phyloP scores from a whole-genome alignment of 2,888 invertebrate genomes.

The Thymelicus sylvestris region DNA sequence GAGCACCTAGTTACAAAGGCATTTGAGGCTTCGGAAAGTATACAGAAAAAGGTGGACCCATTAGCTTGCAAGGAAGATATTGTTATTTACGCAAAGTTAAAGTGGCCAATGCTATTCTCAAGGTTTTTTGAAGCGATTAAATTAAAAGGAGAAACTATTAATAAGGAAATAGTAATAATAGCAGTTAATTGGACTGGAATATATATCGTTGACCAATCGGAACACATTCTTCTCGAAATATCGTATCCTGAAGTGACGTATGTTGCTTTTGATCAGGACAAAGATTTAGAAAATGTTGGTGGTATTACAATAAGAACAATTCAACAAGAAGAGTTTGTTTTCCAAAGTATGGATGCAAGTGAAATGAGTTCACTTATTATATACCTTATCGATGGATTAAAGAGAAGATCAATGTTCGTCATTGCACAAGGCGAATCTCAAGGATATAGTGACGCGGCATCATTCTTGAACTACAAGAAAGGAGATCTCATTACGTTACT shows the following conservation, averaged over 20 bases:
- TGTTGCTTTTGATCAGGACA: conserved; percentile 85
- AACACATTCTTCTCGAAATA: conserved; percentile 94
- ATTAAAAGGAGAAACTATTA: conserved; percentile 87
- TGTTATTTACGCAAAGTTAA: conserved; percentile 94
- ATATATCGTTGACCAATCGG: conserved; percentile 95
- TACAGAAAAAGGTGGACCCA: conserved; percentile 87
- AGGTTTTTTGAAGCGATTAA: conserved; percentile 96
- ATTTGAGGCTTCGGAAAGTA: conserved; percentile 89
- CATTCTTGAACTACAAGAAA: conserved; percentile 85
- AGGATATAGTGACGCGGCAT: conserved; percentile 82
- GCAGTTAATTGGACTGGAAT: conserved; percentile 98
- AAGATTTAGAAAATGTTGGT: conserved; percentile 82
- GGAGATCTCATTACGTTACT: conserved; percentile 94
- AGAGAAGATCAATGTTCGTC: conserved; percentile 92
- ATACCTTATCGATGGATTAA: conserved; percentile 93
- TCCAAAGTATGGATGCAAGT: conserved; percentile 94
- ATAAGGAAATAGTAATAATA: conserved; percentile 91
- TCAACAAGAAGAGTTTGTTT: conserved; percentile 94
- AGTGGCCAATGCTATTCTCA: conserved; percentile 98
- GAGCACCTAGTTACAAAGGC: conserved; percentile 89
- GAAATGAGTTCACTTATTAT: conserved; percentile 93
- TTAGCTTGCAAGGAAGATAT: conserved; percentile 94
- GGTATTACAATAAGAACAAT: conserved; percentile 92
- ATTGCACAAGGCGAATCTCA: conserved; percentile 88
- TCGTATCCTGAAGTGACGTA: conserved; percentile 94